Conservation (phyloP, 1,140 invertebrate genomes). For the Bombus soroeensis region DNA sequence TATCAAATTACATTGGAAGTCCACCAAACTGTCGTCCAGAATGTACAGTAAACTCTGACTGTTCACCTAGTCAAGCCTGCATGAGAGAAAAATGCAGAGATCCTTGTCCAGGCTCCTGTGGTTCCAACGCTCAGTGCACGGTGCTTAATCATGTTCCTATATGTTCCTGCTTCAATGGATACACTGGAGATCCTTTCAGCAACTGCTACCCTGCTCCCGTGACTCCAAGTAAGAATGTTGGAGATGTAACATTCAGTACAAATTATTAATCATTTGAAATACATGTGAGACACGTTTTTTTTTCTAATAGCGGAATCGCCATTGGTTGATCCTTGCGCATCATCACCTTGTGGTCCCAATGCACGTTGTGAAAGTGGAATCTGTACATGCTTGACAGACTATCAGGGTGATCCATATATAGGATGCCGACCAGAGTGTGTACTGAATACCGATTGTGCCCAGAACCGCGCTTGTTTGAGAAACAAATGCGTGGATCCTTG, state of each 20-base stretch:
- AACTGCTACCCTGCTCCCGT: constrained; percentile 75
- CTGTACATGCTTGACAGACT: constrained; percentile 81
- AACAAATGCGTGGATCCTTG: too few relatives aligned
- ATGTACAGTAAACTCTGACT: constrained; percentile 88
- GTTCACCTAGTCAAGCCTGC: constrained; percentile 86
- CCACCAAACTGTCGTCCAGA: constrained; percentile 89
- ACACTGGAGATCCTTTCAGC: constrained; percentile 88
- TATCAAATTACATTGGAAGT: constrained; percentile 88
- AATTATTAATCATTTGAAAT: constrained; percentile 18
- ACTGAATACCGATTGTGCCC: constrained; percentile 86
- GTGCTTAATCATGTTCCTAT: constrained; percentile 86
- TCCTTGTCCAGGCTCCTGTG: constrained; percentile 85
- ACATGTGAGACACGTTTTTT: too few relatives aligned
- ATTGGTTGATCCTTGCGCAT: accelerated
- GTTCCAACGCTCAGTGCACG: constrained; percentile 84
- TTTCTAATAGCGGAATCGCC: too few relatives aligned
- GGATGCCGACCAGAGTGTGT: constrained; percentile 87
- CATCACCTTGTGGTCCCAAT: too few relatives aligned
- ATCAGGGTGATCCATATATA: constrained; percentile 75
- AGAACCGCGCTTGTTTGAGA: constrained; percentile 76
- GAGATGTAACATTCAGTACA: constrained; percentile 60
- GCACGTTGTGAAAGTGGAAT: constrained; percentile 80
- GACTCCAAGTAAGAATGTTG: background rate
- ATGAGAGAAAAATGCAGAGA: constrained; percentile 75
- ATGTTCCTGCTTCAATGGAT: constrained; percentile 84